Conservation (phyloP, 2,797 vertebrate species). For the Rousettus madagascariensis region DNA sequence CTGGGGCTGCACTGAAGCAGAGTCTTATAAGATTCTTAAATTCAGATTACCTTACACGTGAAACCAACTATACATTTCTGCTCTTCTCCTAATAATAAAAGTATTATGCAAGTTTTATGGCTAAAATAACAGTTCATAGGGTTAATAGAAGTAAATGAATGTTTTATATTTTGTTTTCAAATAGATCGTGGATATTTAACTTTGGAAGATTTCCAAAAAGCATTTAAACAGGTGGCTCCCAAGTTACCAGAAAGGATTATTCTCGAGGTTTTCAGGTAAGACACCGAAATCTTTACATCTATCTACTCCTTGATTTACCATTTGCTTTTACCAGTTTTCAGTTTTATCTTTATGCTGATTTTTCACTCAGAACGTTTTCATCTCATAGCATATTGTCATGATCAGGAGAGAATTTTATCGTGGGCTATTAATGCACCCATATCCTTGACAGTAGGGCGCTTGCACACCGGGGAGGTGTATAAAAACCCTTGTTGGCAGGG, state of each 20-base stretch:
- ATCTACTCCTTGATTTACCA: not conserved
- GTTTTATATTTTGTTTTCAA: constrained; percentile 44
- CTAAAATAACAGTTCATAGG: not conserved
- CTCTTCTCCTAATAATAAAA: not conserved
- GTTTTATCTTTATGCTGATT: not conserved
- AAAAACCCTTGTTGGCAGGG: not conserved
- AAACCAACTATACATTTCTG: not conserved
- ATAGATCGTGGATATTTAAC: constrained; percentile 86
- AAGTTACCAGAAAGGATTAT: constrained; percentile 82
- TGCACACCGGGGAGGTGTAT: not conserved
- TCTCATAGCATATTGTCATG: not conserved
- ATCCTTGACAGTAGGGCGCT: not conserved
- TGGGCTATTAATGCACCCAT: not conserved
- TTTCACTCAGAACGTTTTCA: not conserved
- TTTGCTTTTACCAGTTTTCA: not conserved
- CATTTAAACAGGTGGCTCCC: constrained; percentile 82
- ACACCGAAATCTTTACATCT: not conserved
- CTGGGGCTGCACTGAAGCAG: not conserved
- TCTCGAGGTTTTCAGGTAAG: constrained; percentile 86
- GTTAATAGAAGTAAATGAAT: not conserved
- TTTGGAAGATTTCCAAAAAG: constrained; percentile 86
- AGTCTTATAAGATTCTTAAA: not conserved
- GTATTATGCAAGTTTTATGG: not conserved
- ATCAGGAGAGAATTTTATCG: not conserved
- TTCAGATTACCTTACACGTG: not conserved